phyloP scores from a whole-genome alignment of 2,797 vertebrate species.

The Rhynchonycteris naso region DNA sequence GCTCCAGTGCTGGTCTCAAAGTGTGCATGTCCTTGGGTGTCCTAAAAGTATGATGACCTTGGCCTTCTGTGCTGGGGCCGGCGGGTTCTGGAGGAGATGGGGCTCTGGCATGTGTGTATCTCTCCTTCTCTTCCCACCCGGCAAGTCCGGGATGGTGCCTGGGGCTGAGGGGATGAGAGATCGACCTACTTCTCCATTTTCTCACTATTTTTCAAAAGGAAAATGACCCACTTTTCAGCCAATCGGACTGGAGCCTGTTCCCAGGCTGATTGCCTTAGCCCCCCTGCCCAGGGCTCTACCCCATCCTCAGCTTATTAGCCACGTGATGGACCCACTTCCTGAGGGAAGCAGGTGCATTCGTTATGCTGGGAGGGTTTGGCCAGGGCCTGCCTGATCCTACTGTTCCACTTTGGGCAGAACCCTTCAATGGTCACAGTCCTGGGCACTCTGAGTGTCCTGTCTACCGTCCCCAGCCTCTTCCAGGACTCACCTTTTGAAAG shows the following conservation, averaged over 20 bases:
- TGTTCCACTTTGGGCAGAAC: not conserved
- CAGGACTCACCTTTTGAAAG: not conserved
- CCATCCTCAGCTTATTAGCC: slow-evolving; percentile 54
- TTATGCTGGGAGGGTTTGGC: not conserved
- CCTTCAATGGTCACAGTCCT: not conserved
- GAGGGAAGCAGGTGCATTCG: slow-evolving; percentile 19
- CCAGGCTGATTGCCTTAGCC: slow-evolving; percentile 78
- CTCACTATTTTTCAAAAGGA: slow-evolving; percentile 84
- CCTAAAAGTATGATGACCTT: slow-evolving; percentile 57
- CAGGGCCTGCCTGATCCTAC: not conserved
- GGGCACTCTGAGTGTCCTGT: not conserved
- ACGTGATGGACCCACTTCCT: slow-evolving; percentile 37
- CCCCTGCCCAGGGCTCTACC: slow-evolving; percentile 79
- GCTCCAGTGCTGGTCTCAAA: not conserved
- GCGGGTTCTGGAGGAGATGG: not conserved
- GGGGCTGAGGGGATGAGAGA: slow-evolving; percentile 81
- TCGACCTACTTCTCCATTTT: slow-evolving; percentile 87
- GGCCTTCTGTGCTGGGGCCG: not conserved
- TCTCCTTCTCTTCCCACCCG: not conserved
- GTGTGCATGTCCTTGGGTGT: slow-evolving; percentile 57
- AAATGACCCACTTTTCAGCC: slow-evolving; percentile 89
- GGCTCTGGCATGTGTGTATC: not conserved
- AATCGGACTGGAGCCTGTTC: slow-evolving; percentile 84
- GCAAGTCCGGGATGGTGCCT: slow-evolving; percentile 58
- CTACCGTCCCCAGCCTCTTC: not conserved